Conservation (phyloP, 2,888 invertebrate species). For the Hydrotaea cyrtoneurina region DNA sequence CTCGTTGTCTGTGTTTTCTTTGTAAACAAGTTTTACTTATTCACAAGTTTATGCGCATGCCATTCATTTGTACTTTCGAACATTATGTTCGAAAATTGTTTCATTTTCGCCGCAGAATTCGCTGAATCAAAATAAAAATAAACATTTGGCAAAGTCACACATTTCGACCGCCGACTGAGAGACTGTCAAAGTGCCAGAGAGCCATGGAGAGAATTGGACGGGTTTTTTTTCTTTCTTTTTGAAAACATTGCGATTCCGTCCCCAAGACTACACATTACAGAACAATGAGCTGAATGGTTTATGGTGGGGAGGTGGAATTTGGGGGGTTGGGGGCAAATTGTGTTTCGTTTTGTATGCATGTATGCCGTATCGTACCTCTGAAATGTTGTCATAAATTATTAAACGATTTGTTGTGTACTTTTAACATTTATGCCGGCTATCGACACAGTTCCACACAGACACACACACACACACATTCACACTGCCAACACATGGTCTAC, state of each 20-base stretch:
- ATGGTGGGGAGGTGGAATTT: neutral
- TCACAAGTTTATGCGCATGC: conserved; percentile 53
- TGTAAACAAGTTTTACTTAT: conserved; percentile 36
- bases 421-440: conserved; percentile 57
- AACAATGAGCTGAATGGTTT: too few relatives aligned
- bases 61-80: conserved; percentile 59
- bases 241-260: neutral
- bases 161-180: neutral
- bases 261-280: too few relatives aligned
- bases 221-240: too few relatives aligned
- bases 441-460: neutral
- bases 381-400: conserved; percentile 59
- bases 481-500: neutral
- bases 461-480: neutral
- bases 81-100: conserved; percentile 66
- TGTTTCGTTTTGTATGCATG: neutral
- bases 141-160: conserved; percentile 43
- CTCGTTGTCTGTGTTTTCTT: too few relatives aligned
- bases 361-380: neutral
- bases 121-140: conserved; percentile 46
- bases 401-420: conserved; percentile 50
- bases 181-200: neutral
- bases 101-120: conserved; percentile 30
- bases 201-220: neutral
- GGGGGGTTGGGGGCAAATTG: too few relatives aligned